Evolutionary conservation across 2,113 vertebrate species (phyloP), one percentile per base, ranked within the genome.

Genomic region (Gobio gobio): DNA sequence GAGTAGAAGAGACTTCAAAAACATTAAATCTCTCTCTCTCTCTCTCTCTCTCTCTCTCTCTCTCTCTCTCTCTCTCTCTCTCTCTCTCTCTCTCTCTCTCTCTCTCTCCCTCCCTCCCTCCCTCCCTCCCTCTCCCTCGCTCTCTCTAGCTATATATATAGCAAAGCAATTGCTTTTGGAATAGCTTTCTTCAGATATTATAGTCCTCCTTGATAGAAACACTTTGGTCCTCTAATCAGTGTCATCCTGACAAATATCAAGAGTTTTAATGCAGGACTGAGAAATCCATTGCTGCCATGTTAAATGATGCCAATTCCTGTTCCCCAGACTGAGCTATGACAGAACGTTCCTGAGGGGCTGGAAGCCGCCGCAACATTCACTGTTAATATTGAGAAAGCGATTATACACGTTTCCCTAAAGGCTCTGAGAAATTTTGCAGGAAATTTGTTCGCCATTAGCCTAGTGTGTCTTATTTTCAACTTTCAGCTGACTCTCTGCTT

Each of bases 381-480:
- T 81, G 43, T 63, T 79, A 63, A 45, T 51, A 68, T 33, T 68
- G 78, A 33, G 59, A 51, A 81, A 81, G 47, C 22, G 26, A 82
- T 72, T 72, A 72, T 58, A 82, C 12, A 68, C 10, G n/a, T 26
- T 68, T 81, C 63, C 77, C 79, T 81, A 36, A 68, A 51, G 61
- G 45, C 61, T 22, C 45, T 22, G 80, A 82, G 49, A 54, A 36
- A 56, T 82, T 26, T 72, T 20, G 26, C 13, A 13, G 33, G 47
- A 82, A 72, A 82, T 82, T 56, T 58, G 47, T 18, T 82, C 4
- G 16, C 9, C 26, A 66, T 79, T 79, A 63, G 59, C 59, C 78
- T 29, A n/a, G 59, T 13, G 78, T 51, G 79, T 18, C 36, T 80
- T 80, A 26, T 81, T 68, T 68, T 81, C 45, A 81, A 81, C 79